Base-by-base conservation (phyloP, 2,888 invertebrate species). In the Gymnocheta viridis region DNA sequence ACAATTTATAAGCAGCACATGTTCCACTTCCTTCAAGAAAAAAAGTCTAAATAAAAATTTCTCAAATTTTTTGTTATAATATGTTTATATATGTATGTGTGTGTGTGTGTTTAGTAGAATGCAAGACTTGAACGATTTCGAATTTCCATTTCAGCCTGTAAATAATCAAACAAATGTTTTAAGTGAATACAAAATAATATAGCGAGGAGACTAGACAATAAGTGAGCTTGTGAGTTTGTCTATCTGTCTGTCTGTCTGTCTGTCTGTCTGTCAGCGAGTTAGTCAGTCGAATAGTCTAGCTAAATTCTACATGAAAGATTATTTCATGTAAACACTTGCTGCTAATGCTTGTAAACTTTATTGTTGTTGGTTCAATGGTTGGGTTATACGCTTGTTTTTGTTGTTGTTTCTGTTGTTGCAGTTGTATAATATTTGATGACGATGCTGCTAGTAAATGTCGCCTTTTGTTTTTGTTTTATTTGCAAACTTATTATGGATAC, bases 311-410 rank as follows among this genome's bases (percentile, higher is more conserved):
- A 76, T 84, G 72, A 84, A 47, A 77, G 76, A 66, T 77, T 70
- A 81, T 77, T 83, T 76, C 76, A 80, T 80, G 83, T 80, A 80
- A 83, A 77, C 80, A 83, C 83, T 83, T 83, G 83, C 80, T 80
- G 80, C 76, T 70, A 78, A 78, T 69, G 62, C 67, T 69, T 73
- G 82, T 78, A 38, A 73, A 73, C 12, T 58, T 49, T 24, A 41
- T 66, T 72, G 44, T 49, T 78, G 64, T 66, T 82, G 74, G 24
- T 69, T 41, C 49, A 67, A 67, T 80, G 54, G 47, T 51, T 70
- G 54, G 44, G 44, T 38, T 56, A 51, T 19, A 41, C 41, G 19
- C 22, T 58, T 73, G 29, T 70, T 67, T 27, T 60, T 77, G 27
- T 38, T 56, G 64, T 17, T 41, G 38, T 12, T n/a, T 0, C 27